Conservation (phyloP, 2,113 vertebrate genomes). For the Oryzias javanicus region DNA sequence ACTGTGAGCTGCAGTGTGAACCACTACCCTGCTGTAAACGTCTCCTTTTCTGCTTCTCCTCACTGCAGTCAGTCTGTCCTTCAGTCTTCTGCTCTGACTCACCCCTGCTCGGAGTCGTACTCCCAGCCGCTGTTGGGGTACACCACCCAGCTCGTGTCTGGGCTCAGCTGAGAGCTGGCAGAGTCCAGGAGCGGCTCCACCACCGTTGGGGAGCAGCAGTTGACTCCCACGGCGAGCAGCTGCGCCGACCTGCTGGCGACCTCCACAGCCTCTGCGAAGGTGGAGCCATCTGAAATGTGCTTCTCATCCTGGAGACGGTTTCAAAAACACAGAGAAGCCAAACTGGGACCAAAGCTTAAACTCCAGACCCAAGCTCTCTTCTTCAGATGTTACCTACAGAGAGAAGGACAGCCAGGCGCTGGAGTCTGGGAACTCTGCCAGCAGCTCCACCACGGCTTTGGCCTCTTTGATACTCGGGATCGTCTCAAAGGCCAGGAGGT, state of each 20-base stretch:
- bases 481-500: slow-evolving; percentile 82
- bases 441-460: slow-evolving; percentile 73
- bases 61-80: too few species aligned
- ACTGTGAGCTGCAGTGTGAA: too few species aligned
- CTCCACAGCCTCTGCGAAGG: slow-evolving; percentile 69
- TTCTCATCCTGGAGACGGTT: slow-evolving; percentile 58
- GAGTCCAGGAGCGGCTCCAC: slow-evolving; percentile 74
- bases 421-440: slow-evolving; percentile 76
- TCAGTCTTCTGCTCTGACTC: slow-evolving; percentile 26
- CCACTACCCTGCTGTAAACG: too few species aligned
- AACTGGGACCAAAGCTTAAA: not conserved
- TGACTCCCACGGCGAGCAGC: slow-evolving; percentile 78
- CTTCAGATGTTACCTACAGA: slow-evolving; percentile 70
- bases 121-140: slow-evolving; percentile 82
- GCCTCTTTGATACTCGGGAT: slow-evolving; percentile 82
- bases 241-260: slow-evolving; percentile 63
- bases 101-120: slow-evolving; percentile 74
- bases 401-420: slow-evolving; percentile 82
- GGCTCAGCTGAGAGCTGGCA: slow-evolving; percentile 39
- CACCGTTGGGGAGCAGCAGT: slow-evolving; percentile 75
- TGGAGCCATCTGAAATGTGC: slow-evolving; percentile 72
- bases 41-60: too few species aligned
- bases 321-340: not conserved
- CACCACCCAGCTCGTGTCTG: slow-evolving; percentile 74
- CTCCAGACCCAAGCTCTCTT: not conserved